A percentile compares a stretch with the other conserved stretches of the same genome.
These are phyloP conservation scores for Seriola aureovittata DNA, from an alignment of 2,113 vertebrate genomes.

Conservation along the genomic window DNA sequence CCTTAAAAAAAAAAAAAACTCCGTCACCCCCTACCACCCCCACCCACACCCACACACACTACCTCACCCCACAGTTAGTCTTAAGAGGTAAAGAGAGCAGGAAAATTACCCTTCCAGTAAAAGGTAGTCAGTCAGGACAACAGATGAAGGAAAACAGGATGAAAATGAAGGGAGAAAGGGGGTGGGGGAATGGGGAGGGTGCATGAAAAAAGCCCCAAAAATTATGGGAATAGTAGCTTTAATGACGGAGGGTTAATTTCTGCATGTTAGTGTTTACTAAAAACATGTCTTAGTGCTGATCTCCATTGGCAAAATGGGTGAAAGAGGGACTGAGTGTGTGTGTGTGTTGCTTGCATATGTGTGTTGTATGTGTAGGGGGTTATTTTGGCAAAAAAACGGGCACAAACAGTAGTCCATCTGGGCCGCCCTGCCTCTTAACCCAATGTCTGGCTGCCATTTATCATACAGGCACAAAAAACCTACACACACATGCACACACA, in stretches of 20 bases:
- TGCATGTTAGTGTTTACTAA: conserved; percentile 47
- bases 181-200: neutral
- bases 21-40: conserved; percentile 73
- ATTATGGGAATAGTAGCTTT: conserved; percentile 24
- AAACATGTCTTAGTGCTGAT: conserved; percentile 34
- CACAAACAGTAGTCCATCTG: conserved; percentile 73
- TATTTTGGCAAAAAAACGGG: conserved; percentile 51
- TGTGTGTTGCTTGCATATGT: conserved; percentile 4
- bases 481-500: conserved; percentile 51
- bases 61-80: conserved; percentile 57
- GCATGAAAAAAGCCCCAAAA: neutral
- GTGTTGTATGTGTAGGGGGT: neutral
- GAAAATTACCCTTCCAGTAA: conserved; percentile 80
- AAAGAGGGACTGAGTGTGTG: neutral
- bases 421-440: conserved; percentile 67
- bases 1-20: conserved; percentile 55
- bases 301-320: conserved; percentile 18
- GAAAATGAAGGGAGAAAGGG: conserved; percentile 30
- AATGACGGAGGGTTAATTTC: conserved; percentile 50
- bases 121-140: conserved; percentile 63
- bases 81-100: conserved; percentile 64
- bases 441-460: conserved; percentile 72
- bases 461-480: conserved; percentile 66
- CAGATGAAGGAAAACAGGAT: conserved; percentile 59
- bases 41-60: conserved; percentile 71